A percentile compares a stretch with the other conserved stretches of the same genome.
phyloP scores from a whole-genome alignment of 2,888 invertebrate genomes.

The Epistrophella euchroma region DNA sequence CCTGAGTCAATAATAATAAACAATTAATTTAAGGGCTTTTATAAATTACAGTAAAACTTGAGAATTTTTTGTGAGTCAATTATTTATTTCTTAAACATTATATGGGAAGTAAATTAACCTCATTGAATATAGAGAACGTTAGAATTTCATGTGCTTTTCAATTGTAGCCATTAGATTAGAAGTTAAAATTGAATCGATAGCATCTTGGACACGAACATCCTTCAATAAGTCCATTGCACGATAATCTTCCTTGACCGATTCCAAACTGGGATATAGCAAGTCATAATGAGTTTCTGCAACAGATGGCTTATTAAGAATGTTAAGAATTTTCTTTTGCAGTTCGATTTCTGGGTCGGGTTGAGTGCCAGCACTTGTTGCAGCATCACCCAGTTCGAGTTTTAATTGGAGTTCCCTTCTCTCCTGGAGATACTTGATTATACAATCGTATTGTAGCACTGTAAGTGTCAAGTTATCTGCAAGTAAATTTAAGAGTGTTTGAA shows the following conservation, averaged over 20 bases:
- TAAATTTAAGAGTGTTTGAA: constrained; percentile 90
- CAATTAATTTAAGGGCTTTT: too few species aligned
- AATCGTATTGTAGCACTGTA: constrained; percentile 91
- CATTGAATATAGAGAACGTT: constrained; percentile 30
- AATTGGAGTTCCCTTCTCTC: constrained; percentile 90
- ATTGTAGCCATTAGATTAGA: constrained; percentile 80
- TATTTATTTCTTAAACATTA: background rate
- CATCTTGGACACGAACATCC: constrained; percentile 91
- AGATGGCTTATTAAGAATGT: constrained; percentile 83
- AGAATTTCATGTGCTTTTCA: constrained; percentile 79
- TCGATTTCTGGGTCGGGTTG: constrained; percentile 83
- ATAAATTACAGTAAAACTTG: too few species aligned
- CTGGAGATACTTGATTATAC: constrained; percentile 89
- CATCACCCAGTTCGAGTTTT: constrained; percentile 90
- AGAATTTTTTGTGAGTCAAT: background rate
- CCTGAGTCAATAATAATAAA: too few species aligned
- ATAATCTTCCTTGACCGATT: constrained; percentile 80
- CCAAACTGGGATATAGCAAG: constrained; percentile 80
- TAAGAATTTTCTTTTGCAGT: constrained; percentile 83
- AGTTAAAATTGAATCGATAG: constrained; percentile 88
- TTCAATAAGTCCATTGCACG: constrained; percentile 87
- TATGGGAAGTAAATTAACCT: background rate
- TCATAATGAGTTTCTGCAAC: constrained; percentile 80
- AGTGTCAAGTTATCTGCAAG: constrained; percentile 92
- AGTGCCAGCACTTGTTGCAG: constrained; percentile 80